A percentile compares a stretch with the other conserved stretches of the same genome.
phyloP scores from a whole-genome alignment of 2,797 vertebrate genomes.

The Atherinosoma microstoma region DNA sequence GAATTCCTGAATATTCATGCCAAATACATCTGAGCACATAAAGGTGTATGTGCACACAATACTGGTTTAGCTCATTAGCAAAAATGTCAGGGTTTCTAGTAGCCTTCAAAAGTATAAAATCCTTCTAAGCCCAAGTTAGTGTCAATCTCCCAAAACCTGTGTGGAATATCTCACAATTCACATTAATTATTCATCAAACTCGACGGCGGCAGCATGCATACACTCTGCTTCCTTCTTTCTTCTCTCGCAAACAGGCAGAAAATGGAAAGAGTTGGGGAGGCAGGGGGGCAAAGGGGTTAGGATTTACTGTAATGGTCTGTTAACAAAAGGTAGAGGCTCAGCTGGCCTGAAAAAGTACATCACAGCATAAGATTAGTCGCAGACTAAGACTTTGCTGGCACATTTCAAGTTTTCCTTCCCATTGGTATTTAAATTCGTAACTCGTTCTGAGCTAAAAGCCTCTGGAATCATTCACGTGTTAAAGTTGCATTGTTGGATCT shows the following conservation, averaged over 20 bases:
- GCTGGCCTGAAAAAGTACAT: constrained; percentile 60
- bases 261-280: constrained; percentile 3
- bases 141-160: constrained; percentile 51
- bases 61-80: constrained; percentile 57
- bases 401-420: constrained; percentile 44
- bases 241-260: constrained; percentile 42
- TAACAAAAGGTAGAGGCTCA: constrained; percentile 63
- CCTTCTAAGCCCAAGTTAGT: constrained; percentile 49
- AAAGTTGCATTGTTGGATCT: constrained; percentile 43
- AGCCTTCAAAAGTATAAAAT: constrained; percentile 50
- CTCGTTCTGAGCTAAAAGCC: constrained; percentile 48
- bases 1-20: constrained; percentile 42
- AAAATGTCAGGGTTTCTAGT: constrained; percentile 47
- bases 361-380: constrained; percentile 60
- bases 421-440: constrained; percentile 57
- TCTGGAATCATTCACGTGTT: constrained; percentile 55
- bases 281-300: neutral
- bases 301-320: constrained; percentile 48
- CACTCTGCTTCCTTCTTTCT: constrained; percentile 44
- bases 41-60: neutral
- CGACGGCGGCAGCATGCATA: constrained; percentile 31
- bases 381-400: constrained; percentile 52
- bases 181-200: constrained; percentile 74
- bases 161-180: constrained; percentile 50
- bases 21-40: constrained; percentile 10